These are phyloP conservation scores for Larimichthys polyactis DNA, from an alignment of 2,113 vertebrate species.

Conservation along the genomic window DNA sequence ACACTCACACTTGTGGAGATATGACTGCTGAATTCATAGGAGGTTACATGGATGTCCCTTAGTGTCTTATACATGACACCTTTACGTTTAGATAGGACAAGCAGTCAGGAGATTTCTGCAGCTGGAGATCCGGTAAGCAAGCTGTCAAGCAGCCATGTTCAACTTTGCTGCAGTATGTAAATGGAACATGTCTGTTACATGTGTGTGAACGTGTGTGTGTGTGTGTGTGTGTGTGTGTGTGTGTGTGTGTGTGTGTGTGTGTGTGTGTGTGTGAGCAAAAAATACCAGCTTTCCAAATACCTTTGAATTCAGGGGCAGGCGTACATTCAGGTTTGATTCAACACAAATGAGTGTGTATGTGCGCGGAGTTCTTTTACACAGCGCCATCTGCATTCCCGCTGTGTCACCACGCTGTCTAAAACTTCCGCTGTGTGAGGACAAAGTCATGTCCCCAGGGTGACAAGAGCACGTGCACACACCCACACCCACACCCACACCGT, in stretches of 20 bases:
- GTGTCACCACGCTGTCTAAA: conserved; percentile 25
- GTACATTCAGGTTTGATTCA: not conserved
- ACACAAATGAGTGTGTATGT: not conserved
- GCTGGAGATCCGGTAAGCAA: too few relatives aligned
- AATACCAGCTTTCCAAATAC: not conserved
- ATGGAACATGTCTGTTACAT: too few relatives aligned
- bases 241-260: too few relatives aligned
- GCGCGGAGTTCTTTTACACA: not conserved
- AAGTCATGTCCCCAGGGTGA: conserved; percentile 25
- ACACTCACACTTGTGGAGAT: too few relatives aligned
- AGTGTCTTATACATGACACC: too few relatives aligned
- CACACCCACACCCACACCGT: conserved; percentile 6
- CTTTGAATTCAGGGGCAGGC: not conserved
- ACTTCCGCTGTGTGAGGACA: conserved; percentile 31
- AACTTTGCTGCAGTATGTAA: too few relatives aligned
- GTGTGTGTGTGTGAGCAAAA: not conserved
- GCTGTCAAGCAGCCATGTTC: too few relatives aligned
- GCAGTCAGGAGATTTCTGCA: too few relatives aligned
- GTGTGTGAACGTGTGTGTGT: too few relatives aligned
- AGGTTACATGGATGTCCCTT: too few relatives aligned
- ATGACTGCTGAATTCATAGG: not conserved
- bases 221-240: too few relatives aligned
- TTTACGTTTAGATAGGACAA: too few relatives aligned
- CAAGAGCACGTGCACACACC: not conserved
- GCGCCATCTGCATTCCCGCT: conserved; percentile 13